Evolutionary conservation across 2,888 invertebrate genomes (phyloP), one percentile per base, ranked within the genome.

Genomic region (Frankliniella fusca): DNA sequence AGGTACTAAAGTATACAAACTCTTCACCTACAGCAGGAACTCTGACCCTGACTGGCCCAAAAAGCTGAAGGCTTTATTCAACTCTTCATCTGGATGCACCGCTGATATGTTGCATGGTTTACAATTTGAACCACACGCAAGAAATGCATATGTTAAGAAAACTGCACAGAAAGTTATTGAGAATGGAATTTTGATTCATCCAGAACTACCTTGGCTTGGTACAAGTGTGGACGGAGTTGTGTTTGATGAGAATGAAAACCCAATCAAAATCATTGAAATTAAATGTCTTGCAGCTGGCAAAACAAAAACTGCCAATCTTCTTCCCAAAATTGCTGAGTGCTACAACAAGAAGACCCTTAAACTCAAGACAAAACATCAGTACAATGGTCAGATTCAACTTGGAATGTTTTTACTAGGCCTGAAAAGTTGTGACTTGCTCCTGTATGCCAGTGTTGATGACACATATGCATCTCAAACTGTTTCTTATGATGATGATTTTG

Each of bases 151-250:
- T 49, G 9, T 49, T 20, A 48, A 12, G 12, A 28, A 28, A 5
- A 18, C 80, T 23, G 49, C 23, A 7, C 9, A 18, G 7, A 48
- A 48, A 38, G n/a, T 81, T 8, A 18, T 61, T 28, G 38, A 61
- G 48, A 65, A 70, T 38, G 81, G 81, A 61, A 70, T 81, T 65
- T 28, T 81, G 10, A 27, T 81, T 3, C 61, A 81, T 61, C 81
- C 81, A 11, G 70, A 81, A 65, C n/a, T 76, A 28, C 65, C 81
- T 15, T 61, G 81, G 81, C 65, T 81, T 18, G 81, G 81, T 10
- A 20, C 70, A 11, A 81, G 81, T 61, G 65, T 76, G 5, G 81
- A 81, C 23, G 81, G 81, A 12, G 61, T 81, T 7, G 50, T 48
- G 8, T 11, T 65, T 65, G 65, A 65, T 18, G 20, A 3, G 20